Evolutionary conservation across 1,140 invertebrate genomes (phyloP).

Genomic region (Drosophila auraria): DNA sequence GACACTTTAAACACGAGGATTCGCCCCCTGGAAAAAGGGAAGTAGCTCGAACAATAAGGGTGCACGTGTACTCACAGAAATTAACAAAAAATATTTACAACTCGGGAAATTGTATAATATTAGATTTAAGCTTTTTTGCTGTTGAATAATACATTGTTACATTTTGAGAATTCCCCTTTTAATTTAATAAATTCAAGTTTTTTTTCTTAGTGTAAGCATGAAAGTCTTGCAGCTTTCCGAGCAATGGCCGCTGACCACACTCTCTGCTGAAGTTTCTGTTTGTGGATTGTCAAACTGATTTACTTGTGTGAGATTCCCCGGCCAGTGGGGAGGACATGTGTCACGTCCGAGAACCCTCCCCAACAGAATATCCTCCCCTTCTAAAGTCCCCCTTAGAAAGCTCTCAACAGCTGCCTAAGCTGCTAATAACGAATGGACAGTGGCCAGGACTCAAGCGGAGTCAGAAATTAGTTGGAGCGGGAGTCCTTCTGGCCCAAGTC

Average conservation of each 20-base stretch:
- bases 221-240: neutral
- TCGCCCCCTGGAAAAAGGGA: slow-evolving; percentile 31
- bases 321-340: slow-evolving; percentile 43
- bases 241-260: slow-evolving; percentile 49
- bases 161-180: no score
- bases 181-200: no score
- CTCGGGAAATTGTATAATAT: no score
- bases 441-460: slow-evolving; percentile 72
- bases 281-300: slow-evolving; percentile 78
- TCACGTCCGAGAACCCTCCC: slow-evolving; percentile 51
- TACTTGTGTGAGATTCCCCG: slow-evolving; percentile 29
- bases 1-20: slow-evolving; percentile 75
- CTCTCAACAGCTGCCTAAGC: slow-evolving; percentile 70
- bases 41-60: slow-evolving; percentile 9
- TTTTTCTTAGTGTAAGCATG: neutral
- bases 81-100: neutral
- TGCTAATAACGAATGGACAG: slow-evolving; percentile 79
- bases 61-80: neutral
- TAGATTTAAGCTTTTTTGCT: no score
- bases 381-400: slow-evolving; percentile 21
- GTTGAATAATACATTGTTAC: no score
- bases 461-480: slow-evolving; percentile 70
- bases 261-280: slow-evolving; percentile 27
- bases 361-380: neutral
- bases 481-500: slow-evolving; percentile 49